A percentile compares a stretch with the other conserved stretches of the same genome.
These are phyloP conservation scores for Platysteira castanea DNA, from an alignment of 2,113 vertebrate genomes.

Conservation along the genomic window DNA sequence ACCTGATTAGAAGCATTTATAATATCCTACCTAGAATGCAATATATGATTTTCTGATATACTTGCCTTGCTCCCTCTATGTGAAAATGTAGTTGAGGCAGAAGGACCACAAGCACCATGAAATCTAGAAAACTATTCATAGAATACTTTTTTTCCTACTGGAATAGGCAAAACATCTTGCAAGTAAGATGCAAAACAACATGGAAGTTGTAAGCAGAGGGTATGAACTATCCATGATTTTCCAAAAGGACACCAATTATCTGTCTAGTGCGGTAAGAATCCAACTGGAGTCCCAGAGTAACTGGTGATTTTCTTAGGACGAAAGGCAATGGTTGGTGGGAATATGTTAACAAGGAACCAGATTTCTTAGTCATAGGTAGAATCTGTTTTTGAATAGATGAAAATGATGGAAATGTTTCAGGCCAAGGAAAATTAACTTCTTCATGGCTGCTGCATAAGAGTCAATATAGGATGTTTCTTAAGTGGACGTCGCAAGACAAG, in stretches of 20 bases:
- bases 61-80: background rate
- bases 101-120: background rate
- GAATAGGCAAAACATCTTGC: background rate
- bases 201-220: background rate
- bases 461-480: background rate
- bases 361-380: background rate
- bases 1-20: background rate
- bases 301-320: background rate
- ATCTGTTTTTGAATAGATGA: background rate
- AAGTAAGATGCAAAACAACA: background rate
- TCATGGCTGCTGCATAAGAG: background rate
- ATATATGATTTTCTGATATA: background rate
- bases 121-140: background rate
- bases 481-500: background rate
- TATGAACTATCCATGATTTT: background rate
- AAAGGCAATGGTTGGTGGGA: background rate
- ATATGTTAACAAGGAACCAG: background rate
- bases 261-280: background rate
- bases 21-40: background rate
- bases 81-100: background rate
- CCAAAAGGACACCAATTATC: background rate
- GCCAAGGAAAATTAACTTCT: background rate
- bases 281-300: accelerated
- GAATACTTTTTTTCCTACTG: background rate
- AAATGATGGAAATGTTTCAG: background rate